Base-by-base conservation (phyloP, 2,797 vertebrate species). In the Poeciliopsis paucimaculata region DNA sequence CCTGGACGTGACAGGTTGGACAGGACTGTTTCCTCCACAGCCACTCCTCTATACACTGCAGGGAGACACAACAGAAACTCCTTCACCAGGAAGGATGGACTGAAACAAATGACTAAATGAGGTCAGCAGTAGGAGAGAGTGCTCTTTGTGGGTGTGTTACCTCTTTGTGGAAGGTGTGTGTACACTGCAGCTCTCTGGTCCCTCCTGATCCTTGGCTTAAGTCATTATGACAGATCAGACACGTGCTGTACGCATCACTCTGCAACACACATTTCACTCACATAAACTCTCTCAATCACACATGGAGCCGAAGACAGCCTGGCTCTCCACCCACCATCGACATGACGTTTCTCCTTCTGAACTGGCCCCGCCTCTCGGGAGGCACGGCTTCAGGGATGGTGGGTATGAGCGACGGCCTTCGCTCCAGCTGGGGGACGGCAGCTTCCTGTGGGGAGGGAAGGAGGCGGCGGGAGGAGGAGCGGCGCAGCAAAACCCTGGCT, bases 271-370 rank as follows among this genome's bases (percentile, higher is more conserved):
- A 73, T 49, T 74, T 53, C 15, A 39, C 46, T 57, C 20, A 46
- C 5, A 60, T 41, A 51, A 8, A 49, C 23, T 47, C 28, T 39
- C 2, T 31, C 20, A 36, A 51, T 36, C 18, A 0, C 9, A 16
- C n/a, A n/a, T 47, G 1, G 0, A 28, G 15, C n/a, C 8, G 11
- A 41, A 62, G 43, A 43, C 46, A 0, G 1, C 16, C n/a, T n/a
- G 13, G 3, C 10, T 3, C 5, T 78, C 20, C 2, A 81, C 89
- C 8, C 81, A 98, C 97, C 96, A 96, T 78, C 47, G 97, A 97
- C 91, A 96, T 90, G 7, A 96, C 95, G 31, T 94, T 95, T 73
- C 95, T 96, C 84, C 94, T 95, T 92, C 95, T 95, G 85, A 98
- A 96, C 79, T 86, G 91, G 62, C 91, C 93, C 81, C 95, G 94